Evolutionary conservation across 2,797 vertebrate genomes (phyloP).

Genomic region (Xenentodon cancila): DNA sequence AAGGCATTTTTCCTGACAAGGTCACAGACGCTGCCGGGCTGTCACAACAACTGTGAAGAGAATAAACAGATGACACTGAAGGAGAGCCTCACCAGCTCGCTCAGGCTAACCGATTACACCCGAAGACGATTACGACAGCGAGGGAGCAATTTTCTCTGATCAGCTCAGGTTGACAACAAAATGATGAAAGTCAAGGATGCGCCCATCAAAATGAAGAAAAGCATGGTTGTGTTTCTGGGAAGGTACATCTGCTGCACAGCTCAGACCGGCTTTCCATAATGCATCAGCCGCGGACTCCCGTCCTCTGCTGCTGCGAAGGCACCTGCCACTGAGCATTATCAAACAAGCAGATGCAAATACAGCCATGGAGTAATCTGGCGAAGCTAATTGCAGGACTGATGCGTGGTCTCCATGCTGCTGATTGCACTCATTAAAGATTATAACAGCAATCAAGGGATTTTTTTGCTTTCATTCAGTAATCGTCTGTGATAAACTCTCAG

Average conservation of each 20-base stretch:
- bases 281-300: constrained; percentile 51
- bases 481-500: constrained; percentile 12
- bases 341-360: constrained; percentile 42
- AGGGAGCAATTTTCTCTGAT: constrained; percentile 18
- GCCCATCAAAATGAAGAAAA: constrained; percentile 34
- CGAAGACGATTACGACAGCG: constrained; percentile 23
- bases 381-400: constrained; percentile 60
- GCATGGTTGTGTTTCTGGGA: constrained; percentile 14
- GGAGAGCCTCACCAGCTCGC: constrained; percentile 7
- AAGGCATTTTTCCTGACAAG: constrained; percentile 49
- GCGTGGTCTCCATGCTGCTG: constrained; percentile 35
- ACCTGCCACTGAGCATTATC: constrained; percentile 60
- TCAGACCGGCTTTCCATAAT: constrained; percentile 53
- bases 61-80: constrained; percentile 35
- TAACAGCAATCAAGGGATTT: constrained; percentile 37
- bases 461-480: constrained; percentile 35
- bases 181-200: constrained; percentile 34
- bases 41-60: constrained; percentile 34
- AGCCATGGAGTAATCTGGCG: constrained; percentile 39
- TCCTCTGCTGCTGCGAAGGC: constrained; percentile 31
- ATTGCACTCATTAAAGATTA: constrained; percentile 56
- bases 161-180: constrained; percentile 16
- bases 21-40: constrained; percentile 39
- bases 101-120: constrained; percentile 18
- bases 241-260: constrained; percentile 50